Evolutionary conservation across 2,888 invertebrate genomes (phyloP).

Genomic region (Cacoxenus indagator): DNA sequence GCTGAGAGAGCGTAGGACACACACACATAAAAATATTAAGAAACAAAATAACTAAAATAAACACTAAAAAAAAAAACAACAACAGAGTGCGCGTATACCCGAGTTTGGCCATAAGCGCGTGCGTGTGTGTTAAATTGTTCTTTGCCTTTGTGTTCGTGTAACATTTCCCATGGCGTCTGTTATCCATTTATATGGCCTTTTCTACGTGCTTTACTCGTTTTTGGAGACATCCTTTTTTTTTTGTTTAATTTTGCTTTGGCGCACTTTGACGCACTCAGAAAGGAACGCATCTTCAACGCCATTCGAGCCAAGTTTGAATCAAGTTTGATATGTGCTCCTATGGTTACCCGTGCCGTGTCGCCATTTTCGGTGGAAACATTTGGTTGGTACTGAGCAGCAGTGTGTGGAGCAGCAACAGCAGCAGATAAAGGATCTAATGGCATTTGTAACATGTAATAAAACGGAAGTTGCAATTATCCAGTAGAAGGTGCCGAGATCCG

Average conservation of each 20-base stretch:
- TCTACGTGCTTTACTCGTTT: no score
- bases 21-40: no score
- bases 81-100: background rate
- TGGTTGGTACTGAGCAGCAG: background rate
- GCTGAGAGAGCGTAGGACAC: no score
- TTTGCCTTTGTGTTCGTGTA: background rate
- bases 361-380: background rate
- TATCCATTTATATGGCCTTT: no score
- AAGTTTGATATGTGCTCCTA: background rate
- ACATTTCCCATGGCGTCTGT: no score
- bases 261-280: no score
- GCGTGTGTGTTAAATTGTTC: no score
- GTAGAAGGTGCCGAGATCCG: conserved; percentile 9
- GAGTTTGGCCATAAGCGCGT: no score
- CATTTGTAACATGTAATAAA: conserved; percentile 58
- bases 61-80: conserved; percentile 4
- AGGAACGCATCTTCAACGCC: no score
- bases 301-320: background rate
- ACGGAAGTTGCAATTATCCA: conserved; percentile 62
- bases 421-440: conserved; percentile 45
- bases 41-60: background rate
- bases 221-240: no score
- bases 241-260: no score
- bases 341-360: background rate
- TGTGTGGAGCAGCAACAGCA: conserved; percentile 2